Evolutionary conservation across 1,140 invertebrate species (phyloP).

Genomic region (Telenomus remus): DNA sequence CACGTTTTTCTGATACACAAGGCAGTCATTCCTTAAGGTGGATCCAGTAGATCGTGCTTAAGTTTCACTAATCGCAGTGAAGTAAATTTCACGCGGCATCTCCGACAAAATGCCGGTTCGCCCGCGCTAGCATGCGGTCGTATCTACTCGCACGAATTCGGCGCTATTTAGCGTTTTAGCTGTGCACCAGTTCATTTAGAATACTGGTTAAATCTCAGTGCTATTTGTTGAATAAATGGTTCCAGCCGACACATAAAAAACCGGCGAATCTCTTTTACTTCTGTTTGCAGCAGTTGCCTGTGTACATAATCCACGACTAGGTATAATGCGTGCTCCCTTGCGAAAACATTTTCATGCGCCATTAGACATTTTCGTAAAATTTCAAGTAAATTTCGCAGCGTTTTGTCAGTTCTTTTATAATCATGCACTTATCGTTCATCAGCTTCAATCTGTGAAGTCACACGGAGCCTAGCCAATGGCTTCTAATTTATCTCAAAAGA

Average conservation of each 20-base stretch:
- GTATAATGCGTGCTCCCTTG: no score
- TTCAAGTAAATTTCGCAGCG: no score
- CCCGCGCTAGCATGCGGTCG: constrained; percentile 51
- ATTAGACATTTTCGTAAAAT: no score
- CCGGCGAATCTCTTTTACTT: constrained; percentile 7
- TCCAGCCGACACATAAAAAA: constrained; percentile 19
- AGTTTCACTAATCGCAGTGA: constrained; percentile 54
- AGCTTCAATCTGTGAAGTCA: no score
- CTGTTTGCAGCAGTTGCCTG: not conserved
- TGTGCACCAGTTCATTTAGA: constrained; percentile 11
- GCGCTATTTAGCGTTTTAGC: constrained; percentile 25
- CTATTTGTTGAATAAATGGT: constrained; percentile 35
- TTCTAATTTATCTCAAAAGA: no score
- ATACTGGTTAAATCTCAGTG: constrained; percentile 22
- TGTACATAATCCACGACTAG: no score
- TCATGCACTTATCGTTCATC: no score
- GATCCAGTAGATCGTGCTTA: constrained; percentile 47
- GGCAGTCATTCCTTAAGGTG: constrained; percentile 29
- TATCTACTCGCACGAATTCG: constrained; percentile 24
- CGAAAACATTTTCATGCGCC: no score
- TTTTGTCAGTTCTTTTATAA: no score
- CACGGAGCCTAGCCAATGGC: no score
- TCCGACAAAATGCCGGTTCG: constrained; percentile 55
- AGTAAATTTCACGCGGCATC: constrained; percentile 66
- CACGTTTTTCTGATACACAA: no score